Conservation (phyloP, 2,888 invertebrate species). For the Cepaea hortensis region DNA sequence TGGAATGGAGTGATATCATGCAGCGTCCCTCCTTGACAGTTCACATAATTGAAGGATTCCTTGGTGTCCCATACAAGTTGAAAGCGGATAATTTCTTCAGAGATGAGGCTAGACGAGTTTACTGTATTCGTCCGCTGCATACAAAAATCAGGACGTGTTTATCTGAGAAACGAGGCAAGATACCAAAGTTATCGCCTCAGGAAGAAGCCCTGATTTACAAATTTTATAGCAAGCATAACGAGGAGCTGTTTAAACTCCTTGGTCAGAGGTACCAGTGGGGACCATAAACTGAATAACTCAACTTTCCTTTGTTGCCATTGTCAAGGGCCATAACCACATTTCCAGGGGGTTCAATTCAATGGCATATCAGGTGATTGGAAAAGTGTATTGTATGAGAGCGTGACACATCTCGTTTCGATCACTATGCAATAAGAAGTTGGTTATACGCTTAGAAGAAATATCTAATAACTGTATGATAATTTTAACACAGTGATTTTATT, state of each 20-base stretch:
- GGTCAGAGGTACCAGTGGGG: constrained; percentile 30
- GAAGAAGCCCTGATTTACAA: constrained; percentile 24
- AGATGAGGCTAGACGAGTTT: constrained; percentile 22
- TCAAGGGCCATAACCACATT: no score
- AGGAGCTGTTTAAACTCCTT: constrained; percentile 34
- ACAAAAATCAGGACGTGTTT: neutral
- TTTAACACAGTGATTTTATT: no score
- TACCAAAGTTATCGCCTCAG: constrained; percentile 7
- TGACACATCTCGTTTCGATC: no score
- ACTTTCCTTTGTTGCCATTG: no score
- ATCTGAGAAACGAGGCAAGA: constrained; percentile 1
- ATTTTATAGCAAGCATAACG: constrained; percentile 38
- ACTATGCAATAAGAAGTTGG: no score
- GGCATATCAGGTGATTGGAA: no score
- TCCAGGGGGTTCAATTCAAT: no score
- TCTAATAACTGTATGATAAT: no score
- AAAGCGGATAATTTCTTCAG: constrained; percentile 21
- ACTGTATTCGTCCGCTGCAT: constrained; percentile 37
- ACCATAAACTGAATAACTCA: neutral
- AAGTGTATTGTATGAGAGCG: no score
- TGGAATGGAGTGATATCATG: constrained; percentile 27
- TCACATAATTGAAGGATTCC: constrained; percentile 30
- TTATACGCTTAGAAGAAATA: no score
- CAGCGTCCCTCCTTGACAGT: constrained; percentile 13
- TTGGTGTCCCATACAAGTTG: constrained; percentile 15